Conservation (phyloP, 1,140 invertebrate species). For the Drosophila albomicans region DNA sequence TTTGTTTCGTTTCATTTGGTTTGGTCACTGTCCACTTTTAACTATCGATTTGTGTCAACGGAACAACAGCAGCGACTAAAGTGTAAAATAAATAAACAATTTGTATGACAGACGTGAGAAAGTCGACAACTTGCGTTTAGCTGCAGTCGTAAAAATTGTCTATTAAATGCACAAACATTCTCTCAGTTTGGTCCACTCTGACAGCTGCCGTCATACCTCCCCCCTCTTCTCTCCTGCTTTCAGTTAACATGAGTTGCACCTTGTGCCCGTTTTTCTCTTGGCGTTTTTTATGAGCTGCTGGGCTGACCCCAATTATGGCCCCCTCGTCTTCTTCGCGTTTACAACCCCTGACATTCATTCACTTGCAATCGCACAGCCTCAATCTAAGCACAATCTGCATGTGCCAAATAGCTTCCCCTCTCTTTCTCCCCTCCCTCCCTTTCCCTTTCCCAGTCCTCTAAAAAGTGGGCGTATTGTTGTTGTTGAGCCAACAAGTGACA, state of each 20-base stretch:
- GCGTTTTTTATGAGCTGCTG: constrained; percentile 53
- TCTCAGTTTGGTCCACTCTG: not conserved
- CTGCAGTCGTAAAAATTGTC: not conserved
- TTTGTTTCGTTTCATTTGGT: constrained; percentile 11
- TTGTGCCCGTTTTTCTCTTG: constrained; percentile 29
- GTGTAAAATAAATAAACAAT: constrained; percentile 13
- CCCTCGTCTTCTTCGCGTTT: not conserved
- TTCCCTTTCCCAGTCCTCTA: not conserved
- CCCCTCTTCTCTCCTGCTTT: not conserved
- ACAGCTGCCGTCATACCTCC: too few species aligned
- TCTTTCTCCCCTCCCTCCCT: not conserved
- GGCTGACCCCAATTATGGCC: constrained; percentile 55
- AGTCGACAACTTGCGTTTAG: constrained; percentile 24
- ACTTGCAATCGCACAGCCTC: constrained; percentile 32
- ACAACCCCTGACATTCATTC: not conserved
- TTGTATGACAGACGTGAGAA: constrained; percentile 27
- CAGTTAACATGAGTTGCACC: constrained; percentile 8
- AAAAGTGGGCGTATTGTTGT: constrained; percentile 42
- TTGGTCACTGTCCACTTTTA: constrained; percentile 15
- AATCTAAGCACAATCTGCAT: constrained; percentile 30
- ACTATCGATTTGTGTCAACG: constrained; percentile 31
- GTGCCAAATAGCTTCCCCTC: constrained; percentile 27
- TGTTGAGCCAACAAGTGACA: constrained; percentile 21
- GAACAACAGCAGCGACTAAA: not conserved
- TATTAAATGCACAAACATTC: constrained; percentile 16